phyloP scores from a whole-genome alignment of 2,797 vertebrate species.

The Sebastes vulpes region DNA sequence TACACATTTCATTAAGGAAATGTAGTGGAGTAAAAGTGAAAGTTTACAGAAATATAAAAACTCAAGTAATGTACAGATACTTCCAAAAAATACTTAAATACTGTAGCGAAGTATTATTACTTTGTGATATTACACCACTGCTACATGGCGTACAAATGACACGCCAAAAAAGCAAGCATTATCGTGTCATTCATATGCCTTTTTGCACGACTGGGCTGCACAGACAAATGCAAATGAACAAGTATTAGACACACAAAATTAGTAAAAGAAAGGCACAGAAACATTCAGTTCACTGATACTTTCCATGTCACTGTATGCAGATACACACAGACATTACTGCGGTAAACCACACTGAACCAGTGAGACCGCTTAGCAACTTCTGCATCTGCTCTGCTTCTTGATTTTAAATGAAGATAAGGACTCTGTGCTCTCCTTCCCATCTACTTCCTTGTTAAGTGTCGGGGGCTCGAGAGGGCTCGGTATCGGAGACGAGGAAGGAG shows the following conservation, averaged over 20 bases:
- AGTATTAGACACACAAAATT: not conserved
- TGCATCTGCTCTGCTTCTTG: slow-evolving; percentile 8
- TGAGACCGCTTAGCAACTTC: not conserved
- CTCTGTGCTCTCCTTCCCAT: not conserved
- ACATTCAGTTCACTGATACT: not conserved
- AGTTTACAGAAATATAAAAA: too few species aligned
- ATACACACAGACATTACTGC: not conserved
- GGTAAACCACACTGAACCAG: not conserved
- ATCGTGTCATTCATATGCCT: too few species aligned
- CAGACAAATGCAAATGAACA: not conserved
- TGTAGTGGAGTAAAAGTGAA: too few species aligned
- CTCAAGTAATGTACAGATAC: too few species aligned
- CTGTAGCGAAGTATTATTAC: too few species aligned
- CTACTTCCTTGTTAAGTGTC: not conserved
- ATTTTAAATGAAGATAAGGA: slow-evolving; percentile 20
- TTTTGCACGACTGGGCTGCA: too few species aligned
- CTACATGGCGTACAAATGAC: too few species aligned
- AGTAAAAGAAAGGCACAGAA: not conserved
- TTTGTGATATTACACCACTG: rapidly evolving
- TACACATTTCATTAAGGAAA: too few species aligned
- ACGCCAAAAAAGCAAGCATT: too few species aligned
- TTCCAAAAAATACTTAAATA: too few species aligned
- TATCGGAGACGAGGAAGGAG: slow-evolving; percentile 2
- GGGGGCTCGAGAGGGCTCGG: not conserved
- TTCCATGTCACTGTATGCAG: not conserved